Evolutionary conservation across 2,888 invertebrate species (phyloP), one percentile per base, ranked within the genome.

Genomic region (Cheilosia impressa): DNA sequence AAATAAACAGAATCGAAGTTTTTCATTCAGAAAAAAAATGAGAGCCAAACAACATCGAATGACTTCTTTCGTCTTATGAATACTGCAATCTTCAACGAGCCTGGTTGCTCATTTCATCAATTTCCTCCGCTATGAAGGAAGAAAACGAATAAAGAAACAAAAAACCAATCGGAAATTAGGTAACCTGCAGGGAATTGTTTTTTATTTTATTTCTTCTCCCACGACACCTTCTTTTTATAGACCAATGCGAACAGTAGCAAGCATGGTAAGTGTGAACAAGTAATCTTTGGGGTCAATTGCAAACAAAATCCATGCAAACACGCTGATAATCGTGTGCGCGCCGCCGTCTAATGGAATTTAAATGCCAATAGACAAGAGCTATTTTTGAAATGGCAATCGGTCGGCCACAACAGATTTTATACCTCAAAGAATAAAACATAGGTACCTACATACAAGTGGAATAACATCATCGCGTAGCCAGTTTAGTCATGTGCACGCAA

Each of bases 341-440:
- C n/a, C n/a, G 10, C 7, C 43, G 75, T 27, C n/a, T 41, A 41
- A 10, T 34, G 4, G 17, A 76, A 41, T 41, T 50, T 31, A 13
- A 19, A 50, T 7, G 15, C 3, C 10, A 41, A 43, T 15, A 34
- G 53, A 73, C 19, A 57, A 47, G 47, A 10, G 57, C 50, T 76
- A 76, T 76, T 66, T 76, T 55, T 45, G 53, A 24, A 27, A 38
- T 38, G 58, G 50, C 66, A 52, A 66, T 75, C 58, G 41, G 47
- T 73, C 22, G 13, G 43, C 13, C 10, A 38, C 6, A 27, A 41
- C 34, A 45, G 15, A 52, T 52, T 50, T 31, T 60, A 13, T 41
- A 41, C 24, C 15, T 43, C 57, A 10, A 5, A 5, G 43, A 19
- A 7, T 17, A n/a, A 47, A 38, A 50, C 34, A 58, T 52, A 31